These are phyloP conservation scores for Thereva nobilitata DNA, from an alignment of 2,888 invertebrate species.

Conservation along the genomic window DNA sequence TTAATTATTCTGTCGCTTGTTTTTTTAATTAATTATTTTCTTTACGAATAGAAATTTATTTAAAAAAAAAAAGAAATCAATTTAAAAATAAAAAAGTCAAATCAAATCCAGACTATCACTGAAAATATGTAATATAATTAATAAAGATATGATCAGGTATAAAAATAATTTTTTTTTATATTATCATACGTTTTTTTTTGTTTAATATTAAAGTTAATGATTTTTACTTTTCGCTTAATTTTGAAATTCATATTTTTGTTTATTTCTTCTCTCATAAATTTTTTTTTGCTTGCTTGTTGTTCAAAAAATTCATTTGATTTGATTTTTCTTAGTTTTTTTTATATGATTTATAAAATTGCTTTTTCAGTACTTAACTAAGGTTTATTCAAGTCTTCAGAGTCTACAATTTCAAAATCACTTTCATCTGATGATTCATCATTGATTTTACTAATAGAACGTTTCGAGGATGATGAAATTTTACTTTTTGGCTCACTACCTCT, in stretches of 20 bases:
- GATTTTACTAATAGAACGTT: neutral
- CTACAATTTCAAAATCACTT: slow-evolving; percentile 57
- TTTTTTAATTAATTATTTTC: no score
- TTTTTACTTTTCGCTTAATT: slow-evolving; percentile 7
- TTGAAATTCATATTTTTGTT: slow-evolving; percentile 5
- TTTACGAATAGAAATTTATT: slow-evolving; percentile 19
- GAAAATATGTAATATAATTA: neutral
- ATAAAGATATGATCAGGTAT: slow-evolving; percentile 24
- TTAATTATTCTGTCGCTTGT: no score
- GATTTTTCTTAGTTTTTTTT: no score
- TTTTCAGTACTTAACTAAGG: slow-evolving; percentile 28
- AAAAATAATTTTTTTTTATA: slow-evolving; percentile 20
- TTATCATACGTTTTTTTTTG: neutral
- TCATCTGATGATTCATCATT: slow-evolving; percentile 49
- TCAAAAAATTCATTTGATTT: neutral
- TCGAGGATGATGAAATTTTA: slow-evolving; percentile 1
- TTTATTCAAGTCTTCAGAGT: slow-evolving; percentile 50
- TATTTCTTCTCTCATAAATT: slow-evolving; percentile 3
- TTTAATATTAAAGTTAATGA: slow-evolving; percentile 3
- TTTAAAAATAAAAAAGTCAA: slow-evolving; percentile 16
- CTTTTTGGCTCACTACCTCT: slow-evolving; percentile 28
- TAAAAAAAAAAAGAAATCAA: slow-evolving; percentile 14
- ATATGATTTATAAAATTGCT: no score
- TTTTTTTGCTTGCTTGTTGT: slow-evolving; percentile 8
- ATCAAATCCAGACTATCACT: slow-evolving; percentile 19